Evolutionary conservation across 2,797 vertebrate species (phyloP), one percentile per base, ranked within the genome.

Genomic region (Arctocebus calabarensis): DNA sequence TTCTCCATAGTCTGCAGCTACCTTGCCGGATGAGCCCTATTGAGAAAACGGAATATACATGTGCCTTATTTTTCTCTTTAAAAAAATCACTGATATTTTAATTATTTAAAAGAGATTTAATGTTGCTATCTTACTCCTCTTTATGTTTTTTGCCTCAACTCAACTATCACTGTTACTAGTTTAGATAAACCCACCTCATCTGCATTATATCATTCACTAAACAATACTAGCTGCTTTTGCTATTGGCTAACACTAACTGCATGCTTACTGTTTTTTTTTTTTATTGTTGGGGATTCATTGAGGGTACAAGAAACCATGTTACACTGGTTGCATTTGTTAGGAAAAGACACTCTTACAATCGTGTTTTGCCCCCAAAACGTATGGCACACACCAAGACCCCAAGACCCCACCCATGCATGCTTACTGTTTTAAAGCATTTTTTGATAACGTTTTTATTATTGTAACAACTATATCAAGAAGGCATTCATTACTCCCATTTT

Each of bases 1-100:
- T 95, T 96, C 96, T 90, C 71, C 83, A 37, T 40, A 70, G 40
- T 94, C 95, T 92, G 87, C 23, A 84, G 95, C 85, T 48, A 96
- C 57, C 55, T 95, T 96, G 88, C 61, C 77, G 64, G 57, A 11
- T 81, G 83, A 94, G 5, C 59, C 88, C 43, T 97, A 32, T 71
- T 61, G 25, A 88, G 43, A 70, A 93, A 97, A 97, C 16, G 55
- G 43, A 64, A 84, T 52, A 73, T 29, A 23, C 62, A 71, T 23
- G 25, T 61, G 16, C 48, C 71, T 96, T 81, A 94, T 70, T 95
- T 88, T 81, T 25, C n/a, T 87, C n/a, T 77, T 48, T n/a, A 27
- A 71, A 82, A 79, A 85, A 71, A 0, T 0, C 6, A 11, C 4
- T 85, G 66, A 82, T 79, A 88, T 2, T 61, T 57, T 45, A 7